phyloP scores from a whole-genome alignment of 2,888 invertebrate genomes.

The Caenorhabditis afra region DNA sequence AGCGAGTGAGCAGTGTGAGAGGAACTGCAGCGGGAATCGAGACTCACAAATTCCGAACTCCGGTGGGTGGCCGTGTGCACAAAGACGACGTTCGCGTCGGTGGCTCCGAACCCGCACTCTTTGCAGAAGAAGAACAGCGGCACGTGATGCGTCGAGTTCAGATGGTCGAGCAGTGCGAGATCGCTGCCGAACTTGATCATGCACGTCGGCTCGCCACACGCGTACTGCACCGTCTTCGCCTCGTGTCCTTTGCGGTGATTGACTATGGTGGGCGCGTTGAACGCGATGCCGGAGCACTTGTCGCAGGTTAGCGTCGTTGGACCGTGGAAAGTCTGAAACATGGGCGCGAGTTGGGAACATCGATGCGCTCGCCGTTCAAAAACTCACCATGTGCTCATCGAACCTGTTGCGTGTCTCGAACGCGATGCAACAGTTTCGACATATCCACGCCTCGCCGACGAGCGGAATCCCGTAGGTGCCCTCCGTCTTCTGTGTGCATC shows the following conservation, averaged over 20 bases:
- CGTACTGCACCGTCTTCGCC: slow-evolving; percentile 17
- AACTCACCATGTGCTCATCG: slow-evolving; percentile 49
- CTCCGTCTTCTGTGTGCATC: neutral
- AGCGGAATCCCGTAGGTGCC: slow-evolving; percentile 48
- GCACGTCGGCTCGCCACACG: slow-evolving; percentile 52
- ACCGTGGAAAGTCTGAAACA: slow-evolving; percentile 50
- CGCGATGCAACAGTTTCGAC: slow-evolving; percentile 55
- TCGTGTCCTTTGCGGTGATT: slow-evolving; percentile 43
- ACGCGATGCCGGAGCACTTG: slow-evolving; percentile 50
- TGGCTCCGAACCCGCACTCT: slow-evolving; percentile 34
- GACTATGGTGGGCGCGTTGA: slow-evolving; percentile 33
- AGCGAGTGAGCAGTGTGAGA: too few species aligned
- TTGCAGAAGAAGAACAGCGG: slow-evolving; percentile 62
- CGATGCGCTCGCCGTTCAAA: neutral
- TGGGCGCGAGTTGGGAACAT: neutral
- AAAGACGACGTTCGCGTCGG: slow-evolving; percentile 19
- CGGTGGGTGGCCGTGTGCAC: slow-evolving; percentile 13
- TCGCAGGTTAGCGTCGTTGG: slow-evolving; percentile 29
- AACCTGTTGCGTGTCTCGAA: slow-evolving; percentile 43
- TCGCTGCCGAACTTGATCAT: slow-evolving; percentile 33
- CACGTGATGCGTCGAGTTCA: slow-evolving; percentile 20
- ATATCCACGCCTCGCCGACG: slow-evolving; percentile 19
- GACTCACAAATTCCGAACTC: neutral
- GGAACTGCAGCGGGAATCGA: too few species aligned
- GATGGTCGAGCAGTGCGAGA: slow-evolving; percentile 41